Conservation (phyloP, 2,797 vertebrate genomes). For the Denticeps clupeoides region DNA sequence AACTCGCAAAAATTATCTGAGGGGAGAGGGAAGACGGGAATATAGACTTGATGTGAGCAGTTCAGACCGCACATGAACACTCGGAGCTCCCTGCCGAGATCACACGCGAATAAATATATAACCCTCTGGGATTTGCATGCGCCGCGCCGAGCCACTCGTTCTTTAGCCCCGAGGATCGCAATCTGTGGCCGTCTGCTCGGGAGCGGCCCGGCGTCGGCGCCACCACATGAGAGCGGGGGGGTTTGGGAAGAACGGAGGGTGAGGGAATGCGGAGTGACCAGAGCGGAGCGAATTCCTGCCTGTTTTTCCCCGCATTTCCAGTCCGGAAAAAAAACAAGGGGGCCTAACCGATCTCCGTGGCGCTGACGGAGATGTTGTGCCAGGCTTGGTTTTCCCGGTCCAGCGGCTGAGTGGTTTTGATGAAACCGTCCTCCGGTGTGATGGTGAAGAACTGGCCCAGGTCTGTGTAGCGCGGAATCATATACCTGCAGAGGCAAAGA, state of each 20-base stretch:
- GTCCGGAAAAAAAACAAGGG: conserved; percentile 30
- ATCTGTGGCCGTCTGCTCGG: conserved; percentile 46
- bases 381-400: conserved; percentile 84
- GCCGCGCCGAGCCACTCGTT: not conserved
- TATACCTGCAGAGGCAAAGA: conserved; percentile 62
- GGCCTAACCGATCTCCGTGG: conserved; percentile 77
- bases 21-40: not conserved
- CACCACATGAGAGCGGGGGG: conserved; percentile 57
- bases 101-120: not conserved
- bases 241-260: not conserved
- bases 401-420: conserved; percentile 79
- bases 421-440: conserved; percentile 80
- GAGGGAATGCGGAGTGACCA: conserved; percentile 19
- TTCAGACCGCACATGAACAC: not conserved
- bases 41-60: not conserved
- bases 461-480: conserved; percentile 89
- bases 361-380: conserved; percentile 94
- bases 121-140: not conserved
- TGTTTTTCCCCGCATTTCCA: conserved; percentile 32
- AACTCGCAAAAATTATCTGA: not conserved
- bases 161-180: conserved; percentile 16
- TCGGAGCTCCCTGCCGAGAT: not conserved
- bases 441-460: conserved; percentile 91
- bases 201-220: conserved; percentile 51
- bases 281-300: conserved; percentile 8